Evolutionary conservation across 2,797 vertebrate species (phyloP).

Genomic region (Phoebastria nigripes): DNA sequence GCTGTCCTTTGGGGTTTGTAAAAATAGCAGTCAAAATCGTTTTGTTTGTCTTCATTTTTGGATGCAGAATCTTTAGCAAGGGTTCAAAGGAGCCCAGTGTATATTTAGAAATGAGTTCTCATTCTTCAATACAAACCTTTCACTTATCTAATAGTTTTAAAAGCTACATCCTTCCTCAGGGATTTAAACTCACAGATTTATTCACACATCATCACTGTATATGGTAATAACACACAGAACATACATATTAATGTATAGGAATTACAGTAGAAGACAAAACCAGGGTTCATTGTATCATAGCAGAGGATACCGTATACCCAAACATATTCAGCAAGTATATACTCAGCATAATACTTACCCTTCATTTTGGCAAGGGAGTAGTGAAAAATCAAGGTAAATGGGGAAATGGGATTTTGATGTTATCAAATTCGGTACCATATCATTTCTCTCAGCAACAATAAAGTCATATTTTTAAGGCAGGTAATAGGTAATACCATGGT

Average conservation of each 20-base stretch:
- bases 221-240: not conserved
- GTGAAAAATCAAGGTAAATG: not conserved
- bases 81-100: not conserved
- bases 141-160: not conserved
- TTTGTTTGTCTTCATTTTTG: not conserved
- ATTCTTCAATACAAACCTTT: not conserved
- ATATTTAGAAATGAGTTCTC: not conserved
- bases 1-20: not conserved
- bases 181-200: not conserved
- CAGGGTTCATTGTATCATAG: not conserved
- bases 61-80: not conserved
- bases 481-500: not conserved
- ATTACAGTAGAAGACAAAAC: not conserved
- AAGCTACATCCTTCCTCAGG: not conserved
- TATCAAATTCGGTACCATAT: not conserved
- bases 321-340: not conserved
- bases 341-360: not conserved
- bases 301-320: not conserved
- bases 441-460: not conserved
- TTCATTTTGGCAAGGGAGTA: not conserved
- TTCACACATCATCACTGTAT: not conserved
- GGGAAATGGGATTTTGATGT: not conserved
- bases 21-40: not conserved
- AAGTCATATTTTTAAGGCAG: not conserved
- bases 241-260: not conserved